A percentile compares a stretch with the other conserved stretches of the same genome.
Evolutionary conservation across 2,797 vertebrate genomes (phyloP).

Genomic region (Calcarius lapponicus): DNA sequence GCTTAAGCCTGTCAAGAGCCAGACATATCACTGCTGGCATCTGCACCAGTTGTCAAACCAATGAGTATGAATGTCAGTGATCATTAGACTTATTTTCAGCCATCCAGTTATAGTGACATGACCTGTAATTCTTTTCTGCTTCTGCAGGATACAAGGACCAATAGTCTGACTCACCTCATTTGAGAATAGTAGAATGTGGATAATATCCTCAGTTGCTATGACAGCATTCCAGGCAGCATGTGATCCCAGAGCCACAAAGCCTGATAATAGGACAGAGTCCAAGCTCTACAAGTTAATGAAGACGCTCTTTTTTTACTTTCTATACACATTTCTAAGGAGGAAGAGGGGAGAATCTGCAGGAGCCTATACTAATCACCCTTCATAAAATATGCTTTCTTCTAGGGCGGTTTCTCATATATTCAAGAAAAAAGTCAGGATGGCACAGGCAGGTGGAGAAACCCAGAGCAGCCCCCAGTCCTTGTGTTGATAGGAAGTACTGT

Average conservation of each 20-base stretch:
- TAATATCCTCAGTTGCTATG: conserved; percentile 12
- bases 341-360: not conserved
- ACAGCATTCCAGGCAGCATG: not conserved
- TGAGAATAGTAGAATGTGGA: not conserved
- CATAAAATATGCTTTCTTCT: not conserved
- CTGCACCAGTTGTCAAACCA: conserved; percentile 12
- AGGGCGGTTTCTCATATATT: not conserved
- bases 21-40: conserved; percentile 47
- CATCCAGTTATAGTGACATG: not conserved
- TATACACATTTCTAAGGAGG: not conserved
- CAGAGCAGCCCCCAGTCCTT: not conserved
- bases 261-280: not conserved
- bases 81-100: conserved; percentile 45
- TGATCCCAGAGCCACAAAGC: not conserved
- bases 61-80: conserved; percentile 46
- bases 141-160: not conserved
- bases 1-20: conserved; percentile 26
- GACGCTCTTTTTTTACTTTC: not conserved
- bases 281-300: not conserved
- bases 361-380: not conserved
- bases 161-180: not conserved
- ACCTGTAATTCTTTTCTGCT: not conserved
- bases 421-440: not conserved
- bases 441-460: not conserved
- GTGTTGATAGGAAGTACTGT: not conserved